These are phyloP conservation scores for Piaya cayana DNA, from an alignment of 2,113 vertebrate species.

Conservation along the genomic window DNA sequence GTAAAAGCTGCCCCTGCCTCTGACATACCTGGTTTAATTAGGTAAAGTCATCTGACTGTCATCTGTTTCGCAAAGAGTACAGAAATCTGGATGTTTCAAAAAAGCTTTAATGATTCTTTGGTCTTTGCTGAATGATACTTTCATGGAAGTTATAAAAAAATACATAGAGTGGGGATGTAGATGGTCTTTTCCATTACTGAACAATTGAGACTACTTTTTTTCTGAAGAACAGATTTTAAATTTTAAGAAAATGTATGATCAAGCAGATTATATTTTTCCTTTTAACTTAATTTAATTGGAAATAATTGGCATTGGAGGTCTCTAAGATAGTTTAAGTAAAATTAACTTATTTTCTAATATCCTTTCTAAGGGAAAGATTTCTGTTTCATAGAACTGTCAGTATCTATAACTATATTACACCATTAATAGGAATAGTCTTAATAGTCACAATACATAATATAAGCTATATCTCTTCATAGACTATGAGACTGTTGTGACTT, in stretches of 20 bases:
- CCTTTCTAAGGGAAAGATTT: not conserved
- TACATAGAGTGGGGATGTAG: not conserved
- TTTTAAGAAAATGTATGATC: not conserved
- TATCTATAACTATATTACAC: not conserved
- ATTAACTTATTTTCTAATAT: not conserved
- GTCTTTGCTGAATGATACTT: not conserved
- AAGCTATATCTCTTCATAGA: not conserved
- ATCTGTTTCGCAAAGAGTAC: not conserved
- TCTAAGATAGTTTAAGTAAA: not conserved
- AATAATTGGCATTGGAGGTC: not conserved
- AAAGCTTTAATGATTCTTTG: not conserved
- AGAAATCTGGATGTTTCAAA: not conserved
- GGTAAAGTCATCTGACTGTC: not conserved
- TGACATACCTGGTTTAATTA: not conserved
- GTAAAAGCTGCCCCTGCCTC: not conserved
- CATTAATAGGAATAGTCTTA: not conserved
- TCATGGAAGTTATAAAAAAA: not conserved
- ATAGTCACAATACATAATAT: too few relatives aligned
- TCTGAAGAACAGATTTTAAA: not conserved
- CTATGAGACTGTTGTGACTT: not conserved
- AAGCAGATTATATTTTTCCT: not conserved
- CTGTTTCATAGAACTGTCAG: not conserved
- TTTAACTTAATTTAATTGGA: not conserved
- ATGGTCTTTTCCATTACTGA: not conserved
- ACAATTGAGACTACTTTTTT: not conserved